Conservation (phyloP, 30 jellyfish, hydroid and myxozoan species). For the Rhopilema esculentum region DNA sequence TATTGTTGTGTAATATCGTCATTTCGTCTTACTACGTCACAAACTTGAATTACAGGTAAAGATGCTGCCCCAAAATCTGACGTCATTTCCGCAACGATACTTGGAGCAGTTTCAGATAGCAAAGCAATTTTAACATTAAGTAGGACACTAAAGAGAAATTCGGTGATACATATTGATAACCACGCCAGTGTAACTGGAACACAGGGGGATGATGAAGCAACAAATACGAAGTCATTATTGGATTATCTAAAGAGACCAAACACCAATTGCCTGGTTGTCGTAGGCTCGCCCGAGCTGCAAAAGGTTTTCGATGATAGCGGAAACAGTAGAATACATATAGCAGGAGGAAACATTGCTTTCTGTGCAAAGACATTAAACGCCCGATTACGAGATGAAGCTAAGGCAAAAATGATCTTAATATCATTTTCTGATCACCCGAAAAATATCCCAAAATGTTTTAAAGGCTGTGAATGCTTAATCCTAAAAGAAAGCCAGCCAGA, state of each 20-base stretch:
- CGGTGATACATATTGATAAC: conserved; percentile 12
- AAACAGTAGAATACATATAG: conserved; percentile 3
- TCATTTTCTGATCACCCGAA: conserved; percentile 10
- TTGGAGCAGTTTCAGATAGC: conserved; percentile 31
- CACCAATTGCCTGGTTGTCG: conserved; percentile 27
- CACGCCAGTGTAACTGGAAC: neutral
- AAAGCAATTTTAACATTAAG: neutral
- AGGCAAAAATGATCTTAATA: conserved; percentile 11
- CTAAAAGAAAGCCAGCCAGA: conserved; percentile 21
- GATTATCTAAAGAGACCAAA: conserved; percentile 12
- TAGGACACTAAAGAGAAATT: conserved; percentile 35
- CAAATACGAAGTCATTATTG: neutral
- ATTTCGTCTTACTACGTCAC: too few species aligned
- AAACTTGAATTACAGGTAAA: neutral
- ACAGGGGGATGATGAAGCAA: neutral
- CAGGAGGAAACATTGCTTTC: neutral
- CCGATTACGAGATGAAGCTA: neutral
- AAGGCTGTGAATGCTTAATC: conserved; percentile 19
- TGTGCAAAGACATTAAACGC: neutral
- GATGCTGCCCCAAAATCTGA: neutral
- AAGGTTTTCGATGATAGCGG: neutral
- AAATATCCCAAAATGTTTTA: neutral
- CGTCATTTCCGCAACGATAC: conserved; percentile 19
- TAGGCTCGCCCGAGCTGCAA: conserved; percentile 31
- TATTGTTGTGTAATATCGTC: too few species aligned